phyloP scores from a whole-genome alignment of 2,888 invertebrate genomes.

The Scaptomyza reducta region DNA sequence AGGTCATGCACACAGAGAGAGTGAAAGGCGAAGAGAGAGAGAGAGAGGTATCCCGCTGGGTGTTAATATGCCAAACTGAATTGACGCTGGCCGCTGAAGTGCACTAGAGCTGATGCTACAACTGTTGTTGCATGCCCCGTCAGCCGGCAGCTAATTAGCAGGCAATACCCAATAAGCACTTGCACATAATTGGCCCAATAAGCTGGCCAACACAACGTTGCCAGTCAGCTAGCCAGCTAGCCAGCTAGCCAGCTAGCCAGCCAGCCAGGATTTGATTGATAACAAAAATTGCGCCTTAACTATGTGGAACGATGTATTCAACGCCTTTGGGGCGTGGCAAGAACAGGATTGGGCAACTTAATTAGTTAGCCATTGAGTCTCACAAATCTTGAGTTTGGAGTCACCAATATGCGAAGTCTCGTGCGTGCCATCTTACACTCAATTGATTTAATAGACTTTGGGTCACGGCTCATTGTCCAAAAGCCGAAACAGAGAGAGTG shows the following conservation, averaged over 20 bases:
- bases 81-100: constrained; percentile 57
- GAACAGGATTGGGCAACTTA: constrained; percentile 51
- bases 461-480: constrained; percentile 57
- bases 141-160: constrained; percentile 66
- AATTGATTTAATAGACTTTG: constrained; percentile 75
- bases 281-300: constrained; percentile 44
- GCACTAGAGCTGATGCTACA: constrained; percentile 51
- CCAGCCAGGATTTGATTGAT: constrained; percentile 57
- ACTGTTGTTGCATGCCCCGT: constrained; percentile 39
- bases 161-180: constrained; percentile 74
- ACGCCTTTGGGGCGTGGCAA: constrained; percentile 11
- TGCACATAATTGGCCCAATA: constrained; percentile 72
- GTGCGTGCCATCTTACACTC: constrained; percentile 75
- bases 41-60: constrained; percentile 45
- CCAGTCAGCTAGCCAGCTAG: too few species aligned
- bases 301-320: constrained; percentile 27
- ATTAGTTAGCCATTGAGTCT: constrained; percentile 62
- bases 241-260: constrained; percentile 5
- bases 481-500: neutral
- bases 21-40: neutral
- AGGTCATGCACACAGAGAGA: constrained; percentile 25
- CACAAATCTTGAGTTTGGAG: constrained; percentile 12
- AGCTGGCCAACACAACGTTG: constrained; percentile 40
- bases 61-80: constrained; percentile 63
- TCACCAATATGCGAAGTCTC: constrained; percentile 22